phyloP scores from a whole-genome alignment of 2,113 vertebrate species.

The Cavia porcellus region DNA sequence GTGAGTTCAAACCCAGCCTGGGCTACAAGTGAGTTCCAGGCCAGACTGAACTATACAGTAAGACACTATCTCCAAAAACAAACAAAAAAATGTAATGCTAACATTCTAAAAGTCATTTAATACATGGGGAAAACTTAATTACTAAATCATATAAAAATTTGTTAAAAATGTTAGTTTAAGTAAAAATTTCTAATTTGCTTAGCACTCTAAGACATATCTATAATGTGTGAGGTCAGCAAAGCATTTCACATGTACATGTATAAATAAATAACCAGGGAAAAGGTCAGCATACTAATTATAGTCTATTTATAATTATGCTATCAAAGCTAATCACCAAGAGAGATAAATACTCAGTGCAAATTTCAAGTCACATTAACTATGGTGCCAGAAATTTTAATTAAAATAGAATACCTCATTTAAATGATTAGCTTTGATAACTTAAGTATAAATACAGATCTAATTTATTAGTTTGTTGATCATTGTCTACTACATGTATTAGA shows the following conservation, averaged over 20 bases:
- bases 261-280: conserved; percentile 44
- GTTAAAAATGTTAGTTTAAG: conserved; percentile 32
- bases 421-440: conserved; percentile 61
- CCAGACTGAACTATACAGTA: neutral
- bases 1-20: neutral
- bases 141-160: conserved; percentile 12
- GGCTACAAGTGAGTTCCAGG: neutral
- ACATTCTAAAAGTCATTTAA: conserved; percentile 51
- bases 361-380: conserved; percentile 58
- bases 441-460: neutral
- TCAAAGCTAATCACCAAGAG: conserved; percentile 70
- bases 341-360: conserved; percentile 65
- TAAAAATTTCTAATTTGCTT: conserved; percentile 40
- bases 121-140: conserved; percentile 22
- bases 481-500: neutral
- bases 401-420: conserved; percentile 56
- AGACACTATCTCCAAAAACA: neutral
- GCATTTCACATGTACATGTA: neutral
- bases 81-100: conserved; percentile 17
- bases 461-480: conserved; percentile 50
- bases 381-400: conserved; percentile 61
- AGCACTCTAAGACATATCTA: conserved; percentile 4
- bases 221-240: conserved; percentile 20
- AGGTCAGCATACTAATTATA: conserved; percentile 47
- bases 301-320: conserved; percentile 61